Percentiles rank a stretch among this genome's conserved stretches.
Evolutionary conservation across 2,888 invertebrate species (phyloP).

Genomic region (Trissoscelio sp.): DNA sequence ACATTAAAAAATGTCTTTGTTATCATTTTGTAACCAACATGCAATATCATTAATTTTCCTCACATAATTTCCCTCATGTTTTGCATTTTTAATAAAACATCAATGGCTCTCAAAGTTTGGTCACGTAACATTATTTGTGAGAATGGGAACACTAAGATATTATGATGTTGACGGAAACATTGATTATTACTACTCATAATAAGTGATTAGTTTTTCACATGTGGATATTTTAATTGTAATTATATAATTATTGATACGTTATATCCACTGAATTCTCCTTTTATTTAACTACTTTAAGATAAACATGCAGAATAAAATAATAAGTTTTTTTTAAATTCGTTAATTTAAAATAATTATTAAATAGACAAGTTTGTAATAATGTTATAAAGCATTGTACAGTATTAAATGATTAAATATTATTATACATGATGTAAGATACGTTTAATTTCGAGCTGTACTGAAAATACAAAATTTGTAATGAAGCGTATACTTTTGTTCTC

Average conservation of each 20-base stretch:
- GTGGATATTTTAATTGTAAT: background rate
- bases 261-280: too few relatives aligned
- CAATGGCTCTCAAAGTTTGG: slow-evolving; percentile 46
- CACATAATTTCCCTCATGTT: slow-evolving; percentile 37
- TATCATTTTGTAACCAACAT: slow-evolving; percentile 20
- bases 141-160: slow-evolving; percentile 59
- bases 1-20: background rate
- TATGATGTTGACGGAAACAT: slow-evolving; percentile 50
- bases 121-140: slow-evolving; percentile 59
- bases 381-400: too few relatives aligned
- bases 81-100: slow-evolving; percentile 43
- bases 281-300: too few relatives aligned
- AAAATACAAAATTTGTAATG: slow-evolving; percentile 2
- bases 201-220: slow-evolving; percentile 13
- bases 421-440: background rate
- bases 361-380: too few relatives aligned
- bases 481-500: slow-evolving; percentile 7
- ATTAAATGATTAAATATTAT: background rate
- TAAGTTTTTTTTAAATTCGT: too few relatives aligned
- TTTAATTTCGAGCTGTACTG: too few relatives aligned
- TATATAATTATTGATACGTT: background rate
- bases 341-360: too few relatives aligned
- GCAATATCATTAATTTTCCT: slow-evolving; percentile 40
- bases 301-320: too few relatives aligned
- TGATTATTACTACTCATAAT: slow-evolving; percentile 59